These are phyloP conservation scores for Formica selysi DNA, from an alignment of 1,140 invertebrate species.

Conservation along the genomic window DNA sequence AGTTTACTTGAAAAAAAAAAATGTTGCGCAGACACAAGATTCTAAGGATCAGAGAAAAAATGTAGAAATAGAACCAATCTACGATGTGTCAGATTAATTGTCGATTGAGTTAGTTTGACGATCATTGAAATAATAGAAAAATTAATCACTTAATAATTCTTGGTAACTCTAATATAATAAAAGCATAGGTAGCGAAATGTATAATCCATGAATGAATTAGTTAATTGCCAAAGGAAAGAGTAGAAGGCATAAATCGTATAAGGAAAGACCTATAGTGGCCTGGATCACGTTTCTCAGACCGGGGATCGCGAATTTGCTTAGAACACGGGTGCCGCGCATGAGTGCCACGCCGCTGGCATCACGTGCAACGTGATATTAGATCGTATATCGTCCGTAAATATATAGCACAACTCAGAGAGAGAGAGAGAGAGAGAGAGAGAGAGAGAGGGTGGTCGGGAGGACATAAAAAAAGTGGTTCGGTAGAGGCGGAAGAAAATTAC, in stretches of 20 bases:
- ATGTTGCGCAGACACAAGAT: neutral
- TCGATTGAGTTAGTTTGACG: neutral
- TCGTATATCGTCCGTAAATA: conserved; percentile 76
- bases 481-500: conserved; percentile 44
- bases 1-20: neutral
- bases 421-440: conserved; percentile 24
- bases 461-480: conserved; percentile 60
- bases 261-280: conserved; percentile 8
- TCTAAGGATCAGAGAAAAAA: neutral
- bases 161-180: neutral
- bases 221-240: conserved; percentile 37
- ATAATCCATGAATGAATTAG: conserved; percentile 5
- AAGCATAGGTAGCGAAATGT: neutral
- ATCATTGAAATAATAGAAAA: neutral
- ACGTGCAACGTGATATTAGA: conserved; percentile 75
- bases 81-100: neutral
- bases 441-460: neutral
- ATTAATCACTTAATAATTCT: conserved; percentile 2
- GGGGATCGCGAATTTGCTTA: conserved; percentile 56
- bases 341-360: conserved; percentile 50
- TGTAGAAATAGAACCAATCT: neutral
- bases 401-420: conserved; percentile 57
- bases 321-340: conserved; percentile 60
- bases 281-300: conserved; percentile 45
- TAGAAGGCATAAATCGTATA: conserved; percentile 27